Evolutionary conservation across 92 coral and sea anemone species (phyloP), one percentile per base, ranked within the genome.

Genomic region (Palythoa grandiflora): DNA sequence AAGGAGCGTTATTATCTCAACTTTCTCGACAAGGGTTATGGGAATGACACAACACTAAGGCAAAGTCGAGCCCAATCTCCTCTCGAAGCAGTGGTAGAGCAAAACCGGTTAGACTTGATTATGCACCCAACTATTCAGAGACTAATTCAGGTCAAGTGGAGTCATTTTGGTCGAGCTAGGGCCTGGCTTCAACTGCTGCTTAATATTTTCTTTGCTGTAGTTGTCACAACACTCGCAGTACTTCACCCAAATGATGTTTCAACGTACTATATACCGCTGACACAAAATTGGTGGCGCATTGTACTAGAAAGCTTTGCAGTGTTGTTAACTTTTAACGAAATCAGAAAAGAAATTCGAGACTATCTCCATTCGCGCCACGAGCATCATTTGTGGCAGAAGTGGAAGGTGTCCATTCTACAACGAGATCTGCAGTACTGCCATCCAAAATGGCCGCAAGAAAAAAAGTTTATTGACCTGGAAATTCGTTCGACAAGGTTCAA

Each of bases 141-240:
- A 44, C 90, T 94, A 21, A 93, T 94, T 54, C 92, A 94, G 79
- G 96, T 94, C 36, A 94, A 94, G 74, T 94, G 98, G 98, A 80
- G 87, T 59, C 84, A 87, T 66, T 94, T 89, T 54, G 94, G 94
- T 71, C 93, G 92, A 78, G 66, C 89, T 0, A 91, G 89, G 55
- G 96, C 96, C 2, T 94, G 96, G 96, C 52, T 88, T 14, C 94
- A 94, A 35, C 87, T 94, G 40, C 73, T 93, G 28, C 88, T 94
- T 5, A 94, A 94, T 75, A 71, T 91, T 68, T 83, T 93, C 72
- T 71, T 93, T 76, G 86, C 98, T 39, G 75, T 94, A 14, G 85
- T 93, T 54, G 90, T 92, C 88, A 94, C 98, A 36, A 87, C 90
- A 57, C 87, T 93, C 12, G 91, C 94, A 35, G 95, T 92, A 44